phyloP scores from a whole-genome alignment of 2,113 vertebrate species.

The Hucho hucho region DNA sequence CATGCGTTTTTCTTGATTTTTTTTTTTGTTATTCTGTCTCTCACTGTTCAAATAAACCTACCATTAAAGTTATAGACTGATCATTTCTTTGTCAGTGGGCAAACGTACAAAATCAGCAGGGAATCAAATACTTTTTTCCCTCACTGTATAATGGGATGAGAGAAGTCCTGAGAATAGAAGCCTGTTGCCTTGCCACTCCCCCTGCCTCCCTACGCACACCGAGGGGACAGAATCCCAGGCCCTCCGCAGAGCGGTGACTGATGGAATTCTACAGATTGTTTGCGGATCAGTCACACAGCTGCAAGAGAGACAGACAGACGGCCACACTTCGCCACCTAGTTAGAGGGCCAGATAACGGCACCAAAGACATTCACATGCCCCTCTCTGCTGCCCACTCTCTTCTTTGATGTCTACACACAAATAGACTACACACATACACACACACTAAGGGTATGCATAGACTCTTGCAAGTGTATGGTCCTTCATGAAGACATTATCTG shows the following conservation, averaged over 20 bases:
- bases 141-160: constrained; percentile 60
- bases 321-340: constrained; percentile 42
- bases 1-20: too few species aligned
- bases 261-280: constrained; percentile 50
- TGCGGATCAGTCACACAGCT: constrained; percentile 55
- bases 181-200: constrained; percentile 17
- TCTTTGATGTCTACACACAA: background rate
- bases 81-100: too few species aligned
- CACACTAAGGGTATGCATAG: constrained; percentile 1
- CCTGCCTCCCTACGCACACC: constrained; percentile 13
- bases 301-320: constrained; percentile 44
- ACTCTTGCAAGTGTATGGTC: background rate
- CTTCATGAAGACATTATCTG: background rate
- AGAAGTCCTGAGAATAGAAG: constrained; percentile 57
- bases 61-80: too few species aligned
- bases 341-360: constrained; percentile 28
- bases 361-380: background rate
- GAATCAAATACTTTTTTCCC: too few species aligned
- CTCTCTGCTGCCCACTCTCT: background rate
- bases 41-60: too few species aligned
- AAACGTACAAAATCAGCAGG: too few species aligned
- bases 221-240: constrained; percentile 42
- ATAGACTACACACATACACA: constrained; percentile 5
- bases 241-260: constrained; percentile 25
- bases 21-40: too few species aligned